Percentiles rank a stretch among this genome's conserved stretches.
Evolutionary conservation across 2,888 invertebrate species (phyloP).

Genomic region (Drosophila paranaensis): DNA sequence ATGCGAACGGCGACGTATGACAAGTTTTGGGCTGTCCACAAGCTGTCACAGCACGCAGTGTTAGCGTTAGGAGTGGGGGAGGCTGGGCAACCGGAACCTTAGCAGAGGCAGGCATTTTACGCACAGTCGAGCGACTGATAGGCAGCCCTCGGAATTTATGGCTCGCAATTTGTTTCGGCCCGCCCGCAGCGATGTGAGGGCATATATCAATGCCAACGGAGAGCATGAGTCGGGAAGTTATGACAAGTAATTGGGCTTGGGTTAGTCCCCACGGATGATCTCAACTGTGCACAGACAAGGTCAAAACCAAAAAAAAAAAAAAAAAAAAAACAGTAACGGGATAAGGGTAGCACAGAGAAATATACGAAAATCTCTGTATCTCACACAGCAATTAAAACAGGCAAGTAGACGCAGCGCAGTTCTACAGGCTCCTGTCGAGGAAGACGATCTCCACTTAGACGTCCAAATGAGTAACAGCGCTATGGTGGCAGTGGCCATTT

Average conservation of each 20-base stretch:
- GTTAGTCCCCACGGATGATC: slow-evolving; percentile 46
- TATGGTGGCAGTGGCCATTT: slow-evolving; percentile 94
- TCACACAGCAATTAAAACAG: slow-evolving; percentile 34
- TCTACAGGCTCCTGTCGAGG: neutral
- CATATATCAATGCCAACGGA: slow-evolving; percentile 38
- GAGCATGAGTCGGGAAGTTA: slow-evolving; percentile 34
- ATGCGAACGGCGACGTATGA: slow-evolving; percentile 36
- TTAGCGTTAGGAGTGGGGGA: neutral
- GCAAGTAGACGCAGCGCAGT: neutral
- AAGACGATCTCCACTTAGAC: slow-evolving; percentile 24
- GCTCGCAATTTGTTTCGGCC: slow-evolving; percentile 68
- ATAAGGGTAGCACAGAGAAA: slow-evolving; percentile 11
- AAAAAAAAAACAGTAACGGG: neutral
- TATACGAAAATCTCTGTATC: slow-evolving; percentile 46
- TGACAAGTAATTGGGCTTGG: slow-evolving; percentile 60
- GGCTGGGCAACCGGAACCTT: slow-evolving; percentile 7
- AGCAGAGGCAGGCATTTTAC: slow-evolving; percentile 51
- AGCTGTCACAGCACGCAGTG: slow-evolving; percentile 53
- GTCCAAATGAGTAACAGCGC: slow-evolving; percentile 84
- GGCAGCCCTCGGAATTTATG: slow-evolving; percentile 72
- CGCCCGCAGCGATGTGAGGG: slow-evolving; percentile 29
- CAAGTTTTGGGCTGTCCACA: slow-evolving; percentile 76
- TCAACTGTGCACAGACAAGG: slow-evolving; percentile 67
- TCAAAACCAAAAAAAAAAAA: neutral
- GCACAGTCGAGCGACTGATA: slow-evolving; percentile 66